Evolutionary conservation across 2,888 invertebrate genomes (phyloP).

Genomic region (Synanthedon andrenaeformis): DNA sequence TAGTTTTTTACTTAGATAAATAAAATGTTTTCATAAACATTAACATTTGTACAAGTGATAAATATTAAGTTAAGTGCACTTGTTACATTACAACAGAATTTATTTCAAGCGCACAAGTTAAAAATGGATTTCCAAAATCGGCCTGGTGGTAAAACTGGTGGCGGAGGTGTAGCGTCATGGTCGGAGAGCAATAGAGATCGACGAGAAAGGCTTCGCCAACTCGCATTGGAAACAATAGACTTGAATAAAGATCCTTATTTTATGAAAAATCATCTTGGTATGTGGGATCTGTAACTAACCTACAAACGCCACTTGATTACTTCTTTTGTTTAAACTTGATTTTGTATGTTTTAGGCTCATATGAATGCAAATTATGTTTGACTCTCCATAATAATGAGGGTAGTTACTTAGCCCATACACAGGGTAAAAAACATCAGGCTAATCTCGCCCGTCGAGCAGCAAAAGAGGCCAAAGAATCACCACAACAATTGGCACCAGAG

Average conservation of each 20-base stretch:
- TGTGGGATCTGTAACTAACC: constrained; percentile 3
- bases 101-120: too few relatives aligned
- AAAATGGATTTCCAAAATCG: constrained; percentile 99
- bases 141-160: constrained; percentile 99
- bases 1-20: too few relatives aligned
- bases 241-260: constrained; percentile 99
- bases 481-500: constrained; percentile 92
- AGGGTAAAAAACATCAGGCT: constrained; percentile 99
- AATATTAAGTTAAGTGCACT: too few relatives aligned
- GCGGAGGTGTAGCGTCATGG: constrained; percentile 98
- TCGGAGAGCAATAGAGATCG: constrained; percentile 98
- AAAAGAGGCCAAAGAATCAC: constrained; percentile 98
- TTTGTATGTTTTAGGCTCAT: constrained; percentile 75
- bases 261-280: constrained; percentile 99
- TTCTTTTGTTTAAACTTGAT: neutral
- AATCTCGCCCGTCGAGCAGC: constrained; percentile 97
- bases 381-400: constrained; percentile 99
- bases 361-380: constrained; percentile 98
- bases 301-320: constrained; percentile 1
- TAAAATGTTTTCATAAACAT: too few relatives aligned
- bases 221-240: constrained; percentile 98
- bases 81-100: too few relatives aligned
- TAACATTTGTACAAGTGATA: too few relatives aligned
- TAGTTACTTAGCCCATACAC: constrained; percentile 98
- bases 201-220: constrained; percentile 92